These are phyloP conservation scores for Eremobia ochroleuca DNA, from an alignment of 2,888 invertebrate genomes.

Conservation along the genomic window DNA sequence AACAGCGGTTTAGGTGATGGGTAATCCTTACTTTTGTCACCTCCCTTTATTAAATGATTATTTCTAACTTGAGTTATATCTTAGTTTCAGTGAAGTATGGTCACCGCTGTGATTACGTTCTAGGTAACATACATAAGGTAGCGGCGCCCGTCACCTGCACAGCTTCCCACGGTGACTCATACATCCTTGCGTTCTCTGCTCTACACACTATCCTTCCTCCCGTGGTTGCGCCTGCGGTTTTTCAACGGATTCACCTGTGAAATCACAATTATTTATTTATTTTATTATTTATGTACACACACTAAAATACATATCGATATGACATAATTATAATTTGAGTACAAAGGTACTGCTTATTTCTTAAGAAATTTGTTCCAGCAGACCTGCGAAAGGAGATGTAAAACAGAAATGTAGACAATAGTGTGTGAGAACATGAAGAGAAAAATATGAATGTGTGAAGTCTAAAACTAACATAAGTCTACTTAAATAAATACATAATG, in stretches of 20 bases:
- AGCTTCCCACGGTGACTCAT: slow-evolving; percentile 85
- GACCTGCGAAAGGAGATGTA: too few relatives aligned
- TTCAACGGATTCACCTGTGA: slow-evolving; percentile 50
- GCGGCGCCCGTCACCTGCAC: slow-evolving; percentile 80
- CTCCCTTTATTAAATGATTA: background rate
- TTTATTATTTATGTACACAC: too few relatives aligned
- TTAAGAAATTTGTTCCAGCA: too few relatives aligned
- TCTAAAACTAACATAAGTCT: too few relatives aligned
- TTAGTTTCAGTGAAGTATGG: slow-evolving; percentile 25
- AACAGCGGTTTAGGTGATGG: too few relatives aligned
- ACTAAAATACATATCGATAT: too few relatives aligned
- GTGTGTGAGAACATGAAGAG: too few relatives aligned
- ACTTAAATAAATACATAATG: too few relatives aligned
- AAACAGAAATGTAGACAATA: too few relatives aligned
- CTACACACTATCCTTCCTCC: slow-evolving; percentile 64
- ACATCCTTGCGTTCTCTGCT: slow-evolving; percentile 69
- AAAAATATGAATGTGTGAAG: too few relatives aligned
- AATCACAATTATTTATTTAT: slow-evolving; percentile 30
- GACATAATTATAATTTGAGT: too few relatives aligned
- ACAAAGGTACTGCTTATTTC: too few relatives aligned
- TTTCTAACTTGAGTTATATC: background rate
- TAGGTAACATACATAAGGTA: slow-evolving; percentile 65
- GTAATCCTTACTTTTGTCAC: slow-evolving; percentile 52
- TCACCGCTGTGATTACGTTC: slow-evolving; percentile 53
- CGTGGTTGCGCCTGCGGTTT: slow-evolving; percentile 53